A percentile compares a stretch with the other conserved stretches of the same genome.
Conservation (phyloP, 2,888 invertebrate species). For the Julus scandinavius region DNA sequence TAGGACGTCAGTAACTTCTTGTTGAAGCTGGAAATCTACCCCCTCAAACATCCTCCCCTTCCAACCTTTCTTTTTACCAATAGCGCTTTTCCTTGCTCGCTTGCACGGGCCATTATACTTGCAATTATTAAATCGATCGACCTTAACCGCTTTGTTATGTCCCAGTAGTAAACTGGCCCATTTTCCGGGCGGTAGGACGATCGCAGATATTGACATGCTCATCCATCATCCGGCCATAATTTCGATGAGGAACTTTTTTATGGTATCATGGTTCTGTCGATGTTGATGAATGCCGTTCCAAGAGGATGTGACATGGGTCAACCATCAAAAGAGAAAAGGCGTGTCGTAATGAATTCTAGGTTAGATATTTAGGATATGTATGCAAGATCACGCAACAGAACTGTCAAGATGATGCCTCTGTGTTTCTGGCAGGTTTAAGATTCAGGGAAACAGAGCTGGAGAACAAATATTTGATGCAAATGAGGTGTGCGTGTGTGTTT, state of each 20-base stretch:
- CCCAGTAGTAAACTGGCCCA: background rate
- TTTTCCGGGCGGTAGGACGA: background rate
- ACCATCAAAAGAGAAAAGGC: too few relatives aligned
- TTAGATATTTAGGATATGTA: too few relatives aligned
- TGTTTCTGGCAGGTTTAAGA: too few relatives aligned
- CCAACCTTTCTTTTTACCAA: background rate
- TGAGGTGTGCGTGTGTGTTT: too few relatives aligned
- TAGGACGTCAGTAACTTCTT: background rate
- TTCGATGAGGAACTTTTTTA: background rate
- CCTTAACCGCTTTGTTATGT: background rate
- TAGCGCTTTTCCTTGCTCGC: background rate
- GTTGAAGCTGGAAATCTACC: background rate
- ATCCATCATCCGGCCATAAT: background rate
- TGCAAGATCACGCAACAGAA: too few relatives aligned
- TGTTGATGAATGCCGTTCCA: background rate
- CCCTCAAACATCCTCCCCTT: background rate
- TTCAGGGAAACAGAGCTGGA: too few relatives aligned
- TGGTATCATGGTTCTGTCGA: background rate
- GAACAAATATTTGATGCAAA: too few relatives aligned
- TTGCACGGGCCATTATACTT: background rate
- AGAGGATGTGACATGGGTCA: background rate
- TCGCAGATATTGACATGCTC: background rate
- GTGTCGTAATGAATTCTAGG: too few relatives aligned
- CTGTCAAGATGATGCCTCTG: too few relatives aligned
- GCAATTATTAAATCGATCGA: constrained; percentile 1